Conservation (phyloP, 2,113 vertebrate genomes). For the Tauraco erythrolophus region DNA sequence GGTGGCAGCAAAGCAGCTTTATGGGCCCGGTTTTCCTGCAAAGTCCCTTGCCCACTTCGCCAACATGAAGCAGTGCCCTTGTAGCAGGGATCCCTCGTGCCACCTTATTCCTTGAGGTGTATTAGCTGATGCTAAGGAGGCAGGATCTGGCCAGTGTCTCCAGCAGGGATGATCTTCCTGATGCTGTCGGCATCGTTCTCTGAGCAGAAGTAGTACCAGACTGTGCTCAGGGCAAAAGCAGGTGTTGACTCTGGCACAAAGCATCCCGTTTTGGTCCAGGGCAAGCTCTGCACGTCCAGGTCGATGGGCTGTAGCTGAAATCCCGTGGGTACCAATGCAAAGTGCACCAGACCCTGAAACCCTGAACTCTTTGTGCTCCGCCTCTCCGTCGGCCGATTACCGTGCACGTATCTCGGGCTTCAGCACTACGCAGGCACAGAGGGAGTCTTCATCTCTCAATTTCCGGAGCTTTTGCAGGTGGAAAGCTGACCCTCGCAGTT, state of each 20-base stretch:
- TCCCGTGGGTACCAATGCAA: accelerated
- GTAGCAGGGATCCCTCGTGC: neutral
- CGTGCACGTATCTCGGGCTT: neutral
- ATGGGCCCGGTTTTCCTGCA: accelerated
- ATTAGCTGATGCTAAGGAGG: neutral
- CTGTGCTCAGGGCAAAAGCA: neutral
- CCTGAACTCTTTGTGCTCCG: neutral
- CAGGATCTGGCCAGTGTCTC: neutral
- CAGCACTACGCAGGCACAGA: accelerated
- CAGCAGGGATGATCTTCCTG: neutral
- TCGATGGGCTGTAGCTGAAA: neutral
- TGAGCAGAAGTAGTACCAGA: neutral
- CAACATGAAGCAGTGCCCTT: accelerated
- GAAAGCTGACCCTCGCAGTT: neutral
- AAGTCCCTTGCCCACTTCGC: neutral
- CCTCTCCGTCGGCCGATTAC: neutral
- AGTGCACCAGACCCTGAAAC: neutral
- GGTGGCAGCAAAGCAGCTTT: neutral
- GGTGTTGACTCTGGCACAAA: neutral
- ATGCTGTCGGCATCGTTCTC: accelerated
- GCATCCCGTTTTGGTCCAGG: accelerated
- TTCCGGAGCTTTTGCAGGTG: neutral
- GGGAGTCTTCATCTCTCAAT: neutral
- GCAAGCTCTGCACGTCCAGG: accelerated
- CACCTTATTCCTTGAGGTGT: neutral